These are phyloP conservation scores for Syrphus vitripennis DNA, from an alignment of 2,888 invertebrate genomes.

Conservation along the genomic window DNA sequence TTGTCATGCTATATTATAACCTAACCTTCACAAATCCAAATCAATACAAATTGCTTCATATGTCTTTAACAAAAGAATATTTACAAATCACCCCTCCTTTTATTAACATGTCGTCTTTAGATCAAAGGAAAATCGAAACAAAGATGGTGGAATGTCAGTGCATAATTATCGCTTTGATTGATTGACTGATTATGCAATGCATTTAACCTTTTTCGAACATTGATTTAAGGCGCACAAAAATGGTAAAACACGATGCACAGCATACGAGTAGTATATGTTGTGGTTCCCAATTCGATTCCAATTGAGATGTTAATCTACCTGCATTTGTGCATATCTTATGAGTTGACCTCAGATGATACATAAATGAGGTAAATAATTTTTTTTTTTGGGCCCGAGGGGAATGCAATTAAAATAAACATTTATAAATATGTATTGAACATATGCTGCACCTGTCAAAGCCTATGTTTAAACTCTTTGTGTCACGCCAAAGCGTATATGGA, in stretches of 20 bases:
- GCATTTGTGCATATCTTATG: neutral
- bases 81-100: slow-evolving; percentile 3
- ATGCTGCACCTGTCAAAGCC: slow-evolving; percentile 2
- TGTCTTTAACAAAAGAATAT: slow-evolving; percentile 14
- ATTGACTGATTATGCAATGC: slow-evolving; percentile 55
- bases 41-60: neutral
- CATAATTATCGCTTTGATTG: slow-evolving; percentile 55
- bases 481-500: neutral
- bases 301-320: slow-evolving; percentile 49
- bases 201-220: slow-evolving; percentile 47
- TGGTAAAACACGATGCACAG: slow-evolving; percentile 27
- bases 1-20: slow-evolving; percentile 37
- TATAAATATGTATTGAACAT: neutral
- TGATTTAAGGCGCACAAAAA: slow-evolving; percentile 3
- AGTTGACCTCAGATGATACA: slow-evolving; percentile 20
- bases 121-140: neutral
- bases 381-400: neutral
- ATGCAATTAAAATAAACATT: slow-evolving; percentile 28
- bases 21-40: slow-evolving; percentile 34
- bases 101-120: slow-evolving; percentile 11
- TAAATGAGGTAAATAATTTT: neutral
- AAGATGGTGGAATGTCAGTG: slow-evolving; percentile 28
- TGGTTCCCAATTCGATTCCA: slow-evolving; percentile 45
- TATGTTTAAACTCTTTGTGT: neutral
- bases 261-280: neutral